phyloP scores from a whole-genome alignment of 2,113 vertebrate species.

The Stomatorhinus ivindoensis region DNA sequence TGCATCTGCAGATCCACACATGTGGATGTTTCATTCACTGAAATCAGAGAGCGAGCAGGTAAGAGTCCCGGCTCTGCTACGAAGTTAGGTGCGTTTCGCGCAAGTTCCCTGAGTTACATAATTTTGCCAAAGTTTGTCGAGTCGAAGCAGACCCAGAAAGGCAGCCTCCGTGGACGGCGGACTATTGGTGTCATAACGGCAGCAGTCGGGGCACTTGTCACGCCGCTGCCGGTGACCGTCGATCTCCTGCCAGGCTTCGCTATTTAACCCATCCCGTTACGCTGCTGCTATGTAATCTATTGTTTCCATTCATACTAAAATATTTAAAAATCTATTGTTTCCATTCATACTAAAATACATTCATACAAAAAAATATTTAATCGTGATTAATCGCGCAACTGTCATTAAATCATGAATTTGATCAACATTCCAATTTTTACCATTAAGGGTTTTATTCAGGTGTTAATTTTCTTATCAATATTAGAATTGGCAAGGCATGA shows the following conservation, averaged over 20 bases:
- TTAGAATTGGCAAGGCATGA: too few relatives aligned
- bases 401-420: too few relatives aligned
- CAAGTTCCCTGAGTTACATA: background rate
- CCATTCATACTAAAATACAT: too few relatives aligned
- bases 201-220: background rate
- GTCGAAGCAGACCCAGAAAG: background rate
- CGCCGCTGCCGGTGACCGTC: too few relatives aligned
- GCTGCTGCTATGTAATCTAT: background rate
- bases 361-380: too few relatives aligned
- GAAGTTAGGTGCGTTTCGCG: background rate
- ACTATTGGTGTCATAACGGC: background rate
- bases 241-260: background rate
- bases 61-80: background rate
- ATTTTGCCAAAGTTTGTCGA: background rate
- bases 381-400: too few relatives aligned
- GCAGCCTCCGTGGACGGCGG: too few relatives aligned
- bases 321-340: too few relatives aligned
- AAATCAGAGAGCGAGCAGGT: background rate
- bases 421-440: too few relatives aligned
- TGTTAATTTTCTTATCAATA: too few relatives aligned
- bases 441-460: too few relatives aligned
- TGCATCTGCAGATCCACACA: background rate
- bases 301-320: background rate
- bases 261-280: background rate
- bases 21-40: background rate